Conservation (phyloP, 2,113 vertebrate species). For the Orycteropus afer region DNA sequence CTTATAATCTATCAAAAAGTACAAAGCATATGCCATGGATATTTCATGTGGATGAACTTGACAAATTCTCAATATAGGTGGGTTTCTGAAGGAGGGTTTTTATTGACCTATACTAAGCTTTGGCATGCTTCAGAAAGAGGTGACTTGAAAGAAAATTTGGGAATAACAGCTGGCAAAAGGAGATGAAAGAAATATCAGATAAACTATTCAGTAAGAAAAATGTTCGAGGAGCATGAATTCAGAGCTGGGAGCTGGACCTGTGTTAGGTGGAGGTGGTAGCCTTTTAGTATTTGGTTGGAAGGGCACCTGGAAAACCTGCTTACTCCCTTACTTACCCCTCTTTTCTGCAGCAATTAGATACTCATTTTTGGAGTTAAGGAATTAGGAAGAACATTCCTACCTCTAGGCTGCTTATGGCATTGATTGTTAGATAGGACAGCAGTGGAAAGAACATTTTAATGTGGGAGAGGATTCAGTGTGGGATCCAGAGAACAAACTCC, state of each 20-base stretch:
- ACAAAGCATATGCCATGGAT: background rate
- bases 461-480: background rate
- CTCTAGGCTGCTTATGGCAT: background rate
- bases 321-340: fast-evolving
- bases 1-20: background rate
- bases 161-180: background rate
- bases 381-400: background rate
- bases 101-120: no score
- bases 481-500: background rate
- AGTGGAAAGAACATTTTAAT: background rate
- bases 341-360: background rate
- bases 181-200: background rate
- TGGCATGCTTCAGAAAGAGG: background rate
- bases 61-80: background rate
- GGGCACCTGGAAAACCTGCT: fast-evolving
- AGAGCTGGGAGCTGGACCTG: background rate
- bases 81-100: background rate
- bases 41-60: background rate
- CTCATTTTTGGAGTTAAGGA: background rate
- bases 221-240: background rate
- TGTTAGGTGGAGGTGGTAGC: no score
- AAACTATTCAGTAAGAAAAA: no score
- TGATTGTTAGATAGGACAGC: background rate
- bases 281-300: background rate
- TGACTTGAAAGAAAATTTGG: background rate